phyloP scores from a whole-genome alignment of 1,140 invertebrate species.

The Diorhabda sublineata region DNA sequence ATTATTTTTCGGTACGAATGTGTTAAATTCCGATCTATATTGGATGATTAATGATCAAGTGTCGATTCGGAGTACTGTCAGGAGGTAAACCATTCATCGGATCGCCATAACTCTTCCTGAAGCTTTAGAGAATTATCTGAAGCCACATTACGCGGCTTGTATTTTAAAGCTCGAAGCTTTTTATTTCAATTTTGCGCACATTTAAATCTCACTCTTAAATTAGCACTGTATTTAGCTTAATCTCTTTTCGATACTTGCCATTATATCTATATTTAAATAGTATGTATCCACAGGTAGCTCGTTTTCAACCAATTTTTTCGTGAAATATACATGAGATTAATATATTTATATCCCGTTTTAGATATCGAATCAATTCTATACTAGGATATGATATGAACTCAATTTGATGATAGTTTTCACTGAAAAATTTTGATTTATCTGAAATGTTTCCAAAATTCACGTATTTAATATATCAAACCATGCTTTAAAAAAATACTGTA shows the following conservation, averaged over 20 bases:
- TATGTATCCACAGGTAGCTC: constrained; percentile 31
- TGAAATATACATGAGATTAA: too few relatives aligned
- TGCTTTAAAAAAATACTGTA: too few relatives aligned
- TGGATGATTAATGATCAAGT: neutral
- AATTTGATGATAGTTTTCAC: too few relatives aligned
- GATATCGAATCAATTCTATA: too few relatives aligned
- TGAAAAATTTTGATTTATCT: too few relatives aligned
- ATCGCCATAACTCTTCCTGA: constrained; percentile 33
- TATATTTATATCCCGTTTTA: too few relatives aligned
- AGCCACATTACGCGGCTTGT: constrained; percentile 34
- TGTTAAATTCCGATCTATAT: too few relatives aligned
- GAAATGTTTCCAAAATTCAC: too few relatives aligned
- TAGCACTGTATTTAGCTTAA: constrained; percentile 41
- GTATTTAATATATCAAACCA: too few relatives aligned
- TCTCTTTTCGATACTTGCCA: constrained; percentile 39
- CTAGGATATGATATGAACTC: too few relatives aligned
- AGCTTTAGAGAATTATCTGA: constrained; percentile 32
- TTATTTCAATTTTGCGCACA: constrained; percentile 44
- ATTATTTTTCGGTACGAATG: too few relatives aligned
- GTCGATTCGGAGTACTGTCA: constrained; percentile 19
- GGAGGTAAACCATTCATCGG: constrained; percentile 21
- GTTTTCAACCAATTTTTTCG: constrained; percentile 11
- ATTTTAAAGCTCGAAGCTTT: constrained; percentile 39
- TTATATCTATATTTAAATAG: constrained; percentile 36
- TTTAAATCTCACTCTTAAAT: constrained; percentile 41